phyloP scores from a whole-genome alignment of 2,888 invertebrate genomes.

The Rutpela maculata region DNA sequence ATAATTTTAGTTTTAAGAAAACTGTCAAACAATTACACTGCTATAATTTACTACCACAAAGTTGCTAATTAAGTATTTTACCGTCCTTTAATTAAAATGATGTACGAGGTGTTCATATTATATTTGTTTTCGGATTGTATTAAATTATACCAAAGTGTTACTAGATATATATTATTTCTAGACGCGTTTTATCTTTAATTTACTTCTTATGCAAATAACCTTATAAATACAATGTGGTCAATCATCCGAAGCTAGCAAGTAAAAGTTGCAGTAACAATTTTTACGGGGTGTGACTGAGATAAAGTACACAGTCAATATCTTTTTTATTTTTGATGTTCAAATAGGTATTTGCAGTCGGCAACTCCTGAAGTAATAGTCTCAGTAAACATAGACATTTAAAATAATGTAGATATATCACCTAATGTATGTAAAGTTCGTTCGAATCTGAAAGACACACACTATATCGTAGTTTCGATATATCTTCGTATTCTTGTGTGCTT shows the following conservation, averaged over 20 bases:
- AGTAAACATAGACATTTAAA: too few relatives aligned
- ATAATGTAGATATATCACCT: too few relatives aligned
- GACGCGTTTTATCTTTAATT: neutral
- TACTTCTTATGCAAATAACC: neutral
- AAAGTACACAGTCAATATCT: too few relatives aligned
- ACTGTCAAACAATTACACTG: slow-evolving; percentile 2
- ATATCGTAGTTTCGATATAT: too few relatives aligned
- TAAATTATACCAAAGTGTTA: neutral
- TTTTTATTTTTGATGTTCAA: too few relatives aligned
- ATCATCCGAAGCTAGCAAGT: neutral
- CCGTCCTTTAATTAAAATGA: slow-evolving; percentile 7
- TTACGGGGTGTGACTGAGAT: too few relatives aligned
- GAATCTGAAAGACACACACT: too few relatives aligned
- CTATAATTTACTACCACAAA: neutral
- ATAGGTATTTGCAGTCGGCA: too few relatives aligned
- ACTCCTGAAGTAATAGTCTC: too few relatives aligned
- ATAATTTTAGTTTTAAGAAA: neutral
- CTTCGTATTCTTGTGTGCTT: too few relatives aligned
- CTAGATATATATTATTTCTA: neutral
- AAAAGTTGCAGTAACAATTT: too few relatives aligned
- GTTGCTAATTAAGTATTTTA: neutral
- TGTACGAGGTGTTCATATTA: neutral
- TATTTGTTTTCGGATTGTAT: neutral
- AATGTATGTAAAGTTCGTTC: too few relatives aligned
- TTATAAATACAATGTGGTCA: neutral